Base-by-base conservation (phyloP, 2,797 vertebrate genomes). In the Hemitrygon akajei region DNA sequence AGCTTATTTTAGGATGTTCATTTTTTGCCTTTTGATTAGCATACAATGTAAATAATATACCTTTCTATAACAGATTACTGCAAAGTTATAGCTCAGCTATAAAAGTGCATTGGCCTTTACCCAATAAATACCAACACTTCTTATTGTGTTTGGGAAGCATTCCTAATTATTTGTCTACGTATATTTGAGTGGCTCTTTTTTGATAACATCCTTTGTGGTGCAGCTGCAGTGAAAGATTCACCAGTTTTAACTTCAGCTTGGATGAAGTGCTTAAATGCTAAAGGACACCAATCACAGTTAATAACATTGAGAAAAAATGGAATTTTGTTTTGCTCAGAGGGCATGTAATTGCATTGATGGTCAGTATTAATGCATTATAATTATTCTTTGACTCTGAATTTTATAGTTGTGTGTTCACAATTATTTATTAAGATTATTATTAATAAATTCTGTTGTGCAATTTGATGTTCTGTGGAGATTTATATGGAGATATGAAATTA, bases 361-460 rank as follows among this genome's bases (percentile, higher is more conserved):
- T 75, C 91, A 75, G 47, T 73, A 75, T 76, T 93, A 75, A 76
- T 76, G 71, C 73, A 76, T 75, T 40, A 56, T 73, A 73, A 56
- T 93, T 93, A 92, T 93, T 93, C 71, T 93, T 76, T 93, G 73
- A 93, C 37, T 11, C 25, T 93, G 91, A 56, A 93, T 76, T 93
- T 93, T 93, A 93, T 58, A 93, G 91, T 93, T 93, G 47, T 93
- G 69, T 75, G 69, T 93, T 93, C 47, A 71, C 71, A 93, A 76
- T 93, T 75, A 76, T 76, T 93, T 93, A 76, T 93, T 93, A 56
- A 93, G 91, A 93, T 93, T 93, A 92, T 75, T 89, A 69, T 76
- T 76, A 89, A 93, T 76, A 89, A 93, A 93, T 93, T 75, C 27
- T 93, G 12, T 93, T 76, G 12, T 93, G 71, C 71, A 75, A 76